A percentile compares a stretch with the other conserved stretches of the same genome.
These are phyloP conservation scores for Microplitis manilae DNA, from an alignment of 2,888 invertebrate genomes.

Conservation along the genomic window DNA sequence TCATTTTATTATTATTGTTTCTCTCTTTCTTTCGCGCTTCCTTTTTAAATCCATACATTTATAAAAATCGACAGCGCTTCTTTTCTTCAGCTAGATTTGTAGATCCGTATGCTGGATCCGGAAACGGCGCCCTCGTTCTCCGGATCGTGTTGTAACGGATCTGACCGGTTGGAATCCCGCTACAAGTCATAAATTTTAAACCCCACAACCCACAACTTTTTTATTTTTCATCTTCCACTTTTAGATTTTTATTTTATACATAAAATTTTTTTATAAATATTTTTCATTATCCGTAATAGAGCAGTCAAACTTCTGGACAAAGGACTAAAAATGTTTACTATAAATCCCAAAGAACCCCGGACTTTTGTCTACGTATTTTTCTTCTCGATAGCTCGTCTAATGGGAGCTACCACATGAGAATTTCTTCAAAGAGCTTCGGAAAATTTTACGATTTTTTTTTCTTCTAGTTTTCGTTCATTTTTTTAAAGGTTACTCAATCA, in stretches of 20 bases:
- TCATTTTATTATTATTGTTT: conserved; percentile 10
- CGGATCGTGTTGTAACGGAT: conserved; percentile 26
- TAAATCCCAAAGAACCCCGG: neutral
- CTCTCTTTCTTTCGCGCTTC: conserved; percentile 29
- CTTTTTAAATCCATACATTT: conserved; percentile 10
- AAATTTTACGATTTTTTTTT: neutral
- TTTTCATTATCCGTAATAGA: conserved; percentile 3
- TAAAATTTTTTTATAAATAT: neutral
- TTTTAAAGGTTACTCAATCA: neutral
- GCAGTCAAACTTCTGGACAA: conserved; percentile 19
- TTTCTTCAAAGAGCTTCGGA: neutral
- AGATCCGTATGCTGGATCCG: conserved; percentile 8
- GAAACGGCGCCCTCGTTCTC: conserved; percentile 25
- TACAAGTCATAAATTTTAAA: conserved; percentile 28
- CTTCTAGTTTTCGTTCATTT: neutral
- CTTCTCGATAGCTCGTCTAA: neutral
- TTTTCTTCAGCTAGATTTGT: conserved; percentile 35
- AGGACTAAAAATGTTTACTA: conserved; percentile 5
- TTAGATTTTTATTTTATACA: conserved; percentile 20
- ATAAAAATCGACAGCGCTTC: conserved; percentile 24
- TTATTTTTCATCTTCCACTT: conserved; percentile 1
- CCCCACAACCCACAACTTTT: neutral
- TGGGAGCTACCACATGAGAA: neutral
- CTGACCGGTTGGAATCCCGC: conserved; percentile 16
- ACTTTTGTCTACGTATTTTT: neutral